Evolutionary conservation across 2,797 vertebrate genomes (phyloP).

Genomic region (Pangasius krempfi): DNA sequence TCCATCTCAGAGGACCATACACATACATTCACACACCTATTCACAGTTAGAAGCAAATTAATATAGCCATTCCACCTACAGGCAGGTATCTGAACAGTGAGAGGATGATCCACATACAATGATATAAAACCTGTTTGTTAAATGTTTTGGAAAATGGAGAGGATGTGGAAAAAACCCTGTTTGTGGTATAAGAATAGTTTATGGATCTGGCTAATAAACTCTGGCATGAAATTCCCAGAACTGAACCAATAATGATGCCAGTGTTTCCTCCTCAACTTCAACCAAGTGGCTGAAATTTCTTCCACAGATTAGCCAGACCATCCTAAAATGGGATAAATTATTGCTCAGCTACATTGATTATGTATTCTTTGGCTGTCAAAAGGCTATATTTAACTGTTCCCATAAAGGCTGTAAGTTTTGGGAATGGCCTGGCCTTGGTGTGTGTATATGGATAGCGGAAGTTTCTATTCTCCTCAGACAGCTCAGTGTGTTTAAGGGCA

Average conservation of each 20-base stretch:
- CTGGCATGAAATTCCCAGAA: slow-evolving; percentile 38
- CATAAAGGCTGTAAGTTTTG: slow-evolving; percentile 78
- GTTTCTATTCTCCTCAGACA: slow-evolving; percentile 62
- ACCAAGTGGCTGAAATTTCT: slow-evolving; percentile 48
- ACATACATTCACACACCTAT: not conserved
- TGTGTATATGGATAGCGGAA: slow-evolving; percentile 61
- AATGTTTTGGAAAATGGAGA: slow-evolving; percentile 13
- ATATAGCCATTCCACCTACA: not conserved
- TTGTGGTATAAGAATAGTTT: not conserved
- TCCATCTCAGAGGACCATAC: not conserved
- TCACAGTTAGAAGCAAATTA: not conserved
- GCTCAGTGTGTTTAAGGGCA: slow-evolving; percentile 74
- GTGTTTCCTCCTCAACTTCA: slow-evolving; percentile 27
- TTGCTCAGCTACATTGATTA: slow-evolving; percentile 76
- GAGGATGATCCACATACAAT: not conserved
- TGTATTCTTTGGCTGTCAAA: slow-evolving; percentile 74
- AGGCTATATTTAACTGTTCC: slow-evolving; percentile 82
- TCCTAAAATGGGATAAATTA: slow-evolving; percentile 73
- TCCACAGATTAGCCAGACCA: slow-evolving; percentile 71
- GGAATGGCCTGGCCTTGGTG: slow-evolving; percentile 75
- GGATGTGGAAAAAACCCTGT: not conserved
- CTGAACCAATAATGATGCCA: slow-evolving; percentile 12
- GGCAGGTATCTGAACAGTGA: not conserved
- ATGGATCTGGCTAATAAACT: slow-evolving; percentile 26
- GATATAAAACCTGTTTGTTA: not conserved